These are phyloP conservation scores for Eulemur macaco DNA, from an alignment of 2,113 vertebrate species.

Conservation along the genomic window DNA sequence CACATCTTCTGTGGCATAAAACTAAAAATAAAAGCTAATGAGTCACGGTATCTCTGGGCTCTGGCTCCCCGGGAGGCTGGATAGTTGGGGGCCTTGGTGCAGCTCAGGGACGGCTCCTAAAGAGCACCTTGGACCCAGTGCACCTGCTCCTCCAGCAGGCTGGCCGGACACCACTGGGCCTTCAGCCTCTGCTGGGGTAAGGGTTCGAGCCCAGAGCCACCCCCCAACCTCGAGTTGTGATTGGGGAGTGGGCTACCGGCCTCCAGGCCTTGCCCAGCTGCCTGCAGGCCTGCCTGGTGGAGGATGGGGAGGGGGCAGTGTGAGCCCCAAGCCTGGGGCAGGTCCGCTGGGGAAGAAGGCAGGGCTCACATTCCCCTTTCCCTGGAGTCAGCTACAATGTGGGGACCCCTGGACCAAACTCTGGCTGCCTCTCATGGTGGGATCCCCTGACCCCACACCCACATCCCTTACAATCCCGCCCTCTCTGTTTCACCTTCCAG, in stretches of 20 bases:
- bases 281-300: not conserved
- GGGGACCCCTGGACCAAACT: not conserved
- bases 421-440: not conserved
- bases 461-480: no score
- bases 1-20: conserved; percentile 53
- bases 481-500: not conserved
- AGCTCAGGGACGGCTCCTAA: not conserved
- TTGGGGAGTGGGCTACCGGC: not conserved
- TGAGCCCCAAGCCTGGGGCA: not conserved
- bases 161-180: not conserved
- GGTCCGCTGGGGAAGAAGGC: accelerated
- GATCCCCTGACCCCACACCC: not conserved
- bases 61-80: not conserved
- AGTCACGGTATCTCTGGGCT: conserved; percentile 61
- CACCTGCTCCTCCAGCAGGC: not conserved
- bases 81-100: not conserved
- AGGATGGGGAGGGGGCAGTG: not conserved
- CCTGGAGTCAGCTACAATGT: not conserved
- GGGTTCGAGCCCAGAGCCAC: not conserved
- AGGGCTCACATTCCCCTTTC: not conserved
- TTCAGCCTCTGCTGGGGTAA: not conserved
- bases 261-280: no score
- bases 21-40: conserved; percentile 78
- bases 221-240: no score
- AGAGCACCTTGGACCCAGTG: not conserved